Base-by-base conservation (phyloP, 2,888 invertebrate genomes). In the Ectemnius continuus region DNA sequence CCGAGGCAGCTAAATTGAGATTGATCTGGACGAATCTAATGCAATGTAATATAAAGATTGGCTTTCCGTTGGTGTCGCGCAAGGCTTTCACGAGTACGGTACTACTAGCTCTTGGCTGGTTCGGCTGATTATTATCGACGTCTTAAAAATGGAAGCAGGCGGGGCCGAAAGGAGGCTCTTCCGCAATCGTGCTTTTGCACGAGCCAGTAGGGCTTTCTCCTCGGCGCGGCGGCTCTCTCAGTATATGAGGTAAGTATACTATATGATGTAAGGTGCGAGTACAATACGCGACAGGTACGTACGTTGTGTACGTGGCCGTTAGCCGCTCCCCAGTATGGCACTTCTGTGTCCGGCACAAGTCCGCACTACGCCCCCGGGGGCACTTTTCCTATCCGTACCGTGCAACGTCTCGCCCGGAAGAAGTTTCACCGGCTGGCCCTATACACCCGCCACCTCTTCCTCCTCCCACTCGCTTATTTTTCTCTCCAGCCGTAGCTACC, bases 311-410 rank as follows among this genome's bases (percentile, higher is more conserved):
- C 73, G 78, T 79, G 82, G 75, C 75, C 71, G 82, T 83, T 82
- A 78, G 73, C 52, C 80, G 74, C 67, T 52, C 74, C 84, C 83
- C 88, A 64, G 76, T 81, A 87, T 82, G 85, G 87, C 83, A 87
- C 88, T 88, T 86, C 74, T 81, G 88, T 80, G 88, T 84, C 84
- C 85, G 69, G 80, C 73, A 69, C 72, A 80, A 87, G 85, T 82
- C 84, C 80, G 67, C 80, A 87, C 84, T 73, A 79, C 84, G 81
- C 87, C 86, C 88, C 67, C 68, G 88, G 86, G 88, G 81, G 79
- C 82, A 84, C 83, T 88, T 84, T 66, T 36, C 36, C 36, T 36
- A 36, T 36, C 72, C 64, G 75, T 65, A 67, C 71, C 83, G 68
- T 69, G 68, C 70, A 67, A 59, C 76, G 76, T 82, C 83, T 71